A percentile compares a stretch with the other conserved stretches of the same genome.
Conservation (phyloP, 2,113 vertebrate genomes). For the cat (Felis catus) region DNA sequence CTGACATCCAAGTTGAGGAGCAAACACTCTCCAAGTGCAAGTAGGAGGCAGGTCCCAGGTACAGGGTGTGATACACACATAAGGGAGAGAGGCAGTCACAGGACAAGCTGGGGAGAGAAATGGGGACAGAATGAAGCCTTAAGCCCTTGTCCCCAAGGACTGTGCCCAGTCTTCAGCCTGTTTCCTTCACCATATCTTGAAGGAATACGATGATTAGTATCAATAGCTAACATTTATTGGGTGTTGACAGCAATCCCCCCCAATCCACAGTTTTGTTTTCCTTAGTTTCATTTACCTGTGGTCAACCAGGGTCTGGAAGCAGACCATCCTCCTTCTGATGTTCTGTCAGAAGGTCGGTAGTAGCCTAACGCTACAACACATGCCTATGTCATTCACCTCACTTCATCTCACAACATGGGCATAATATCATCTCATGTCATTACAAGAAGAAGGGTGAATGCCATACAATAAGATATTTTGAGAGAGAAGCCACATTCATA, state of each 20-base stretch:
- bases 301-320: not conserved
- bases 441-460: not conserved
- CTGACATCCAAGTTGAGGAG: not conserved
- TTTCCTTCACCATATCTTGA: not conserved
- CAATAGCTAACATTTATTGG: not conserved
- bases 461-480: not conserved
- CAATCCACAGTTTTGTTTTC: not conserved
- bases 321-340: not conserved
- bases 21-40: not conserved
- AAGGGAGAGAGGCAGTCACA: no score
- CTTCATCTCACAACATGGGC: not conserved
- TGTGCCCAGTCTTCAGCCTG: not conserved
- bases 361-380: not conserved
- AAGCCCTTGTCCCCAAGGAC: not conserved
- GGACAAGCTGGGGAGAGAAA: not conserved
- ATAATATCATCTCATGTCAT: not conserved
- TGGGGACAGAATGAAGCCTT: not conserved
- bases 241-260: not conserved
- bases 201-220: not conserved
- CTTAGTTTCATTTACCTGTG: no score
- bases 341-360: not conserved
- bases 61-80: not conserved
- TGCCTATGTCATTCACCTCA: not conserved
- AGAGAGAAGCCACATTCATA: not conserved
- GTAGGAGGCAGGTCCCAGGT: not conserved